Conservation (phyloP, 2,113 vertebrate genomes). For the Melanerpes aurifrons region DNA sequence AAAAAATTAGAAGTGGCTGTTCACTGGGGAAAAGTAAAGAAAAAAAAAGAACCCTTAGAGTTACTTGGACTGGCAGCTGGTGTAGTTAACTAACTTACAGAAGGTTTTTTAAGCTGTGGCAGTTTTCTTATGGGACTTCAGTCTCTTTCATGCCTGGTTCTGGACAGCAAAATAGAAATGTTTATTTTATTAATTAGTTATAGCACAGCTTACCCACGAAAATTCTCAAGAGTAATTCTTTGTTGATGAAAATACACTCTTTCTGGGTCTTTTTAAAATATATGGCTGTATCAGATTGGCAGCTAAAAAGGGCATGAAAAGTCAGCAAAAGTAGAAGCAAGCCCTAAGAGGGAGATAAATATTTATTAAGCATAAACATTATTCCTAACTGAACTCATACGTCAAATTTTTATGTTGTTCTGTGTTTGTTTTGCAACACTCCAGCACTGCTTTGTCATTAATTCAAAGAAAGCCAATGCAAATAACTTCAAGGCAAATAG, state of each 20-base stretch:
- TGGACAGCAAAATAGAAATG: not conserved
- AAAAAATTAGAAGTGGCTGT: not conserved
- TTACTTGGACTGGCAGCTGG: not conserved
- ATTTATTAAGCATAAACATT: not conserved
- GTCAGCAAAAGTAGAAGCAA: not conserved
- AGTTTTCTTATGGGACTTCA: not conserved
- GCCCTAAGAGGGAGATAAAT: not conserved
- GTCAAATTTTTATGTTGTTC: not conserved
- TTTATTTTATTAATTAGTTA: not conserved
- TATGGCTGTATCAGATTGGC: not conserved
- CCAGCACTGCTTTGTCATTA: not conserved
- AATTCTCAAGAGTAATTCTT: not conserved
- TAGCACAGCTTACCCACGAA: not conserved
- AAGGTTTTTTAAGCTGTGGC: accelerated
- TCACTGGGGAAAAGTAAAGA: not conserved
- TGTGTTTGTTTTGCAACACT: not conserved
- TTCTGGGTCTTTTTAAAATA: not conserved
- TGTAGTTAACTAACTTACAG: not conserved
- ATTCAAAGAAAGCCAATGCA: not conserved
- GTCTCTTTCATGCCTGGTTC: not conserved
- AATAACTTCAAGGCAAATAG: not conserved
- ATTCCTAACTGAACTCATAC: not conserved
- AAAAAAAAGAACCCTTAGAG: not conserved
- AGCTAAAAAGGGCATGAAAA: not conserved
- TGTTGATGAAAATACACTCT: not conserved